Conservation (phyloP, 2,797 vertebrate genomes). For the Balearica regulorum region DNA sequence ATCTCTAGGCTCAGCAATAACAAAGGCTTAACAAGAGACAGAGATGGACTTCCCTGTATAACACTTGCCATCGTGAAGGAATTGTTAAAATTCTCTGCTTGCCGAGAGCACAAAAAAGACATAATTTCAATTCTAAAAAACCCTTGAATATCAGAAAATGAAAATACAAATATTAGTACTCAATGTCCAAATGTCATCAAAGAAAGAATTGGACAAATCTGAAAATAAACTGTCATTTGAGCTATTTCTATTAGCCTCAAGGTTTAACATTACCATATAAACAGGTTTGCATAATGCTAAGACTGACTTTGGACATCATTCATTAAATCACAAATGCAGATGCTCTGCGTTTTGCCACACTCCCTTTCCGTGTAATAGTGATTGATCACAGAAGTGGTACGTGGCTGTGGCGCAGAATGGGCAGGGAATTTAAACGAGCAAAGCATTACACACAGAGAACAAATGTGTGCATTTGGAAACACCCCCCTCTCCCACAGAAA, state of each 20-base stretch:
- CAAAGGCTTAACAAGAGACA: not conserved
- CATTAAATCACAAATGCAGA: not conserved
- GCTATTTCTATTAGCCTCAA: not conserved
- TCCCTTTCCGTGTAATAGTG: not conserved
- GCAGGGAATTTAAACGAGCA: not conserved
- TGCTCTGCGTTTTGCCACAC: not conserved
- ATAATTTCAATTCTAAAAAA: not conserved
- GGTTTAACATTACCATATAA: constrained; percentile 35
- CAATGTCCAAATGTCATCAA: constrained; percentile 3
- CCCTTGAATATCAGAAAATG: not conserved
- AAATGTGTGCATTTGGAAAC: not conserved
- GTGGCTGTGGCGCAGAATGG: not conserved
- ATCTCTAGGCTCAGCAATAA: not conserved
- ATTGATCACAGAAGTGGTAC: not conserved
- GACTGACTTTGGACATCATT: not conserved
- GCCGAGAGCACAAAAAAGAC: not conserved
- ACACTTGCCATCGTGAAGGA: not conserved
- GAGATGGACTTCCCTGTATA: not conserved
- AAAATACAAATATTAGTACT: constrained; percentile 24
- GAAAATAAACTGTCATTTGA: constrained; percentile 30
- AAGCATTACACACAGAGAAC: not conserved
- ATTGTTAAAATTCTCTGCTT: constrained; percentile 5
- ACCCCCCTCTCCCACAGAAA: not conserved
- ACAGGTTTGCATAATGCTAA: constrained; percentile 9
- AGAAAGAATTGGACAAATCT: not conserved